Percentiles rank a stretch among this genome's conserved stretches.
These are phyloP conservation scores for Glaucidium brasilianum DNA, from an alignment of 2,113 vertebrate genomes.

Conservation along the genomic window DNA sequence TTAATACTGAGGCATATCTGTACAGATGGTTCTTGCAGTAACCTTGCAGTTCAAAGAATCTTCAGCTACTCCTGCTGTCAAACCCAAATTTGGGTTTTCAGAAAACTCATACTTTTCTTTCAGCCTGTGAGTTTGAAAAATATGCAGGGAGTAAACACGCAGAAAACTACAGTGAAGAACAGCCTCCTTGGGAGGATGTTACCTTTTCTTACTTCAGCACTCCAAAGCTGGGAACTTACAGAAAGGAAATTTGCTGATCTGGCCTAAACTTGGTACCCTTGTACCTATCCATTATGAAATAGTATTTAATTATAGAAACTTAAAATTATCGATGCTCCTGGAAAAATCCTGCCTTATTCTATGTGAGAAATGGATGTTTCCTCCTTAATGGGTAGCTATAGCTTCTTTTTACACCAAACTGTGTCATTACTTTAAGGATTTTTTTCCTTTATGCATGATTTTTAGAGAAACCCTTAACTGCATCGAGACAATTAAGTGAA, in stretches of 20 bases:
- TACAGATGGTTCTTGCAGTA: not conserved
- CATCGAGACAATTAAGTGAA: not conserved
- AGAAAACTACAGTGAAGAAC: not conserved
- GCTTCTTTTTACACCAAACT: not conserved
- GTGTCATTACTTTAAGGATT: not conserved
- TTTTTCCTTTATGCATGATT: not conserved
- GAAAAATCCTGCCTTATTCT: not conserved
- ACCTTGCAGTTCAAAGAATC: not conserved
- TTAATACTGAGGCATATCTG: not conserved
- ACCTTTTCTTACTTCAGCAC: not conserved
- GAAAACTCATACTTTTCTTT: not conserved
- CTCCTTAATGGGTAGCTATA: not conserved
- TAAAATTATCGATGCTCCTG: not conserved
- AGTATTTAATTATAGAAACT: not conserved
- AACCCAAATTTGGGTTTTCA: not conserved
- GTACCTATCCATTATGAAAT: not conserved
- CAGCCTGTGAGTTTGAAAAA: not conserved
- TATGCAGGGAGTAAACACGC: not conserved
- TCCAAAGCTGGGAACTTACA: not conserved
- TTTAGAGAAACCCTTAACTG: not conserved
- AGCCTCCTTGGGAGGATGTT: not conserved
- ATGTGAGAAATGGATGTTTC: not conserved
- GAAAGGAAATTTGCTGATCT: not conserved
- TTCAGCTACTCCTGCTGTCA: not conserved
- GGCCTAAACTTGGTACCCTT: not conserved